These are phyloP conservation scores for Osmerus eperlanus DNA, from an alignment of 2,113 vertebrate species.

Conservation along the genomic window DNA sequence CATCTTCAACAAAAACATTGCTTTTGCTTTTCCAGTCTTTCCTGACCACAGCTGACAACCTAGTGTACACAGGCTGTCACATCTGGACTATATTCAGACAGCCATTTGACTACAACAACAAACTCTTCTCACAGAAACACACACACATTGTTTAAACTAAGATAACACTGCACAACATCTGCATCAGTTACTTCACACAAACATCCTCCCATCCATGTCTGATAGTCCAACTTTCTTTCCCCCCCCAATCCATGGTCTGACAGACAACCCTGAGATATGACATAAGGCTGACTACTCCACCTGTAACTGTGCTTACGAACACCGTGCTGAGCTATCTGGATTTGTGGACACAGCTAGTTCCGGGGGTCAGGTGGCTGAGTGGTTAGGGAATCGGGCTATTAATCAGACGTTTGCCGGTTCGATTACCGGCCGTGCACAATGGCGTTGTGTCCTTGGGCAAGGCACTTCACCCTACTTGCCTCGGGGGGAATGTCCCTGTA, in stretches of 20 bases:
- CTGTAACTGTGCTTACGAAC: too few relatives aligned
- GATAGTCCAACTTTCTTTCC: background rate
- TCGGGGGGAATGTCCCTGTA: too few relatives aligned
- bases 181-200: background rate
- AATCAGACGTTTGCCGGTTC: too few relatives aligned
- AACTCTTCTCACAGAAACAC: conserved; percentile 25
- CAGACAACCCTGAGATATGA: too few relatives aligned
- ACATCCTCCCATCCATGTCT: background rate
- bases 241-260: background rate
- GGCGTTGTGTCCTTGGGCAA: too few relatives aligned
- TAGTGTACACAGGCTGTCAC: conserved; percentile 38
- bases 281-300: too few relatives aligned
- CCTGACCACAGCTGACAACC: conserved; percentile 22
- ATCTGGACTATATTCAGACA: conserved; percentile 24
- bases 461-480: too few relatives aligned
- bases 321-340: too few relatives aligned
- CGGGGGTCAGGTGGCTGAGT: too few relatives aligned
- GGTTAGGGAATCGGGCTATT: too few relatives aligned
- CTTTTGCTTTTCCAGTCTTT: conserved; percentile 16
- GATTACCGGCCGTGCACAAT: too few relatives aligned
- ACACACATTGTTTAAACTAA: background rate
- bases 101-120: conserved; percentile 19
- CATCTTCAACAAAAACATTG: conserved; percentile 19
- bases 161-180: background rate
- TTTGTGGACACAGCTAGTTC: too few relatives aligned